These are phyloP conservation scores for Sus cebifrons DNA, from an alignment of 2,797 vertebrate species.

Conservation along the genomic window DNA sequence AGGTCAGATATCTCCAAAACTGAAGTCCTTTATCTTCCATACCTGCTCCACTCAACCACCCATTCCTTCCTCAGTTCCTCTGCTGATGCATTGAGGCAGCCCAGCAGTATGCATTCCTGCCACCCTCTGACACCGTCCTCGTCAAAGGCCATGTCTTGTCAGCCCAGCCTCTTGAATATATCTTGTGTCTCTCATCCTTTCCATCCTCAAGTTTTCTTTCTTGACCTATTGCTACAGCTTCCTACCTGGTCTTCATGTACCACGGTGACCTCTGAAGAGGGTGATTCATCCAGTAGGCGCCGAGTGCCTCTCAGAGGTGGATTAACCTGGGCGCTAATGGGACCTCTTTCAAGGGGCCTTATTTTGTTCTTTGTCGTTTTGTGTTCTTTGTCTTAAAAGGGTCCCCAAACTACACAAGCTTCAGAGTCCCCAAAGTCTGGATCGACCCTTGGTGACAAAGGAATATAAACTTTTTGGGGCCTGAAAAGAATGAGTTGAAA, in stretches of 20 bases:
- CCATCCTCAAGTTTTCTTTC: not conserved
- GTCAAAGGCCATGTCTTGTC: not conserved
- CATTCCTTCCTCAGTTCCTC: not conserved
- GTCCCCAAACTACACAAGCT: not conserved
- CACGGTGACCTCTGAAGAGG: not conserved
- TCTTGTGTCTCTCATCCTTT: not conserved
- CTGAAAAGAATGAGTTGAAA: not conserved
- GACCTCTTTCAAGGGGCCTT: not conserved
- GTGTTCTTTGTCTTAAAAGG: not conserved
- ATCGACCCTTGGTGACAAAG: not conserved
- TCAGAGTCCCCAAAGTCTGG: not conserved
- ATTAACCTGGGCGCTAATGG: not conserved
- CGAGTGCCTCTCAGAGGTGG: not conserved
- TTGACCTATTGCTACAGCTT: not conserved
- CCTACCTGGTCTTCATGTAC: not conserved
- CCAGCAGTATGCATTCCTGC: not conserved
- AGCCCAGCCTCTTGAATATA: not conserved
- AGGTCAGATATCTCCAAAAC: not conserved
- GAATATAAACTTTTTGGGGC: not conserved
- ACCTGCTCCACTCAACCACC: not conserved
- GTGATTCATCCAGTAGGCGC: not conserved
- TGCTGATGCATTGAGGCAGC: not conserved
- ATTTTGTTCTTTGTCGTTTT: not conserved
- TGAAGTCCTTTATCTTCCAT: not conserved
- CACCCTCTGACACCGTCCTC: not conserved